Evolutionary conservation across 2,888 invertebrate species (phyloP).

Genomic region (Hedya salicella): DNA sequence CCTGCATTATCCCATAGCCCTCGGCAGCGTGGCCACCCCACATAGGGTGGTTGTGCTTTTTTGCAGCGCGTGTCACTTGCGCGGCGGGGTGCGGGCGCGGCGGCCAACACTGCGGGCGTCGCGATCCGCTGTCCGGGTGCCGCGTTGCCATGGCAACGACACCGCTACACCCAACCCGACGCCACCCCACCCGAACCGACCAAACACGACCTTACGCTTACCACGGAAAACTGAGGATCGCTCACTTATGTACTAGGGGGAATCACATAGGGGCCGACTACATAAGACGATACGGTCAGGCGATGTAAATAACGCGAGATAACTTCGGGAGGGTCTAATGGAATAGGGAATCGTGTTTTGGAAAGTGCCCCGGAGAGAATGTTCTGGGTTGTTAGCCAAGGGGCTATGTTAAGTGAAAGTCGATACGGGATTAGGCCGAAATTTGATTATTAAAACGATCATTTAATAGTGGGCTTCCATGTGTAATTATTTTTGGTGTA

Average conservation of each 20-base stretch:
- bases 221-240: slow-evolving; percentile 65
- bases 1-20: neutral
- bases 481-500: slow-evolving; percentile 40
- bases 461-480: slow-evolving; percentile 56
- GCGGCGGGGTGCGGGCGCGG: slow-evolving; percentile 80
- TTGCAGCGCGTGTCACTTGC: slow-evolving; percentile 84
- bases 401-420: slow-evolving; percentile 77
- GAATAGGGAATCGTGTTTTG: slow-evolving; percentile 83
- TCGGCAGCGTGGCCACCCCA: slow-evolving; percentile 53
- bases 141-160: slow-evolving; percentile 86
- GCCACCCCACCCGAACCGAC: slow-evolving; percentile 49
- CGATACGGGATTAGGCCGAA: slow-evolving; percentile 76
- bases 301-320: slow-evolving; percentile 84
- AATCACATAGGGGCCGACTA: slow-evolving; percentile 77
- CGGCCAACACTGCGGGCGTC: slow-evolving; percentile 85
- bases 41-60: slow-evolving; percentile 82
- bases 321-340: slow-evolving; percentile 83
- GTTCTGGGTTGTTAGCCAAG: slow-evolving; percentile 74
- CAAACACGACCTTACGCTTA: slow-evolving; percentile 66
- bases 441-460: slow-evolving; percentile 75
- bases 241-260: slow-evolving; percentile 71
- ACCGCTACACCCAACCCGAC: slow-evolving; percentile 76
- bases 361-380: slow-evolving; percentile 81
- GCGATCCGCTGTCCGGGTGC: slow-evolving; percentile 86
- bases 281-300: slow-evolving; percentile 83